Percentiles rank a stretch among this genome's conserved stretches.
phyloP scores from a whole-genome alignment of 2,113 vertebrate species.

The Spheniscus mendiculus region DNA sequence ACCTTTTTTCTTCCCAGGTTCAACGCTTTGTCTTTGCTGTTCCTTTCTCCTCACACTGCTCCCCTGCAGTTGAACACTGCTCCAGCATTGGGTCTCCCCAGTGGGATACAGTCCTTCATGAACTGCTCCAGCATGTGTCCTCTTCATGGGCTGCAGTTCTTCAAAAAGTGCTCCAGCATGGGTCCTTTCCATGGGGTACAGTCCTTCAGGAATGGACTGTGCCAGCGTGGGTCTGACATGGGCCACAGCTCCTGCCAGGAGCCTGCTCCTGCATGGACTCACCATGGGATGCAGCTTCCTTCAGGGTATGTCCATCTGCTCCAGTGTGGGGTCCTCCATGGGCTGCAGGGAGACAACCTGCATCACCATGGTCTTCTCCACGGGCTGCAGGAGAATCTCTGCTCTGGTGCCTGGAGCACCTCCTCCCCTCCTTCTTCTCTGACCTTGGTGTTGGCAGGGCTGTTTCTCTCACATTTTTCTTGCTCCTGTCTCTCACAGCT shows the following conservation, averaged over 20 bases:
- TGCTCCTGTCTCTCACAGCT: background rate
- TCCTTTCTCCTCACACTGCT: background rate
- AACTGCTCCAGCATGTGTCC: background rate
- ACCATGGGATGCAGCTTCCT: background rate
- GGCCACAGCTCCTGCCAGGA: background rate
- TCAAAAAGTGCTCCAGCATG: background rate
- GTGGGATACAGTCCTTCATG: background rate
- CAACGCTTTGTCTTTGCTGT: background rate
- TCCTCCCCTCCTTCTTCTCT: background rate
- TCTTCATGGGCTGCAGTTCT: background rate
- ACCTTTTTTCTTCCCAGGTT: background rate
- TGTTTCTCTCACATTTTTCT: background rate
- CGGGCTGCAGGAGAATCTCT: background rate
- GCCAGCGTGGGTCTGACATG: rapidly evolving
- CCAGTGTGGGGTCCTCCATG: background rate
- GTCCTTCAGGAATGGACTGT: background rate
- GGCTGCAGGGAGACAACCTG: background rate
- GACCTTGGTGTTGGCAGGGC: background rate
- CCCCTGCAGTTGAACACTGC: background rate
- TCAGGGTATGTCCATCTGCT: background rate
- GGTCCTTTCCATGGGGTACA: background rate
- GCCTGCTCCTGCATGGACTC: background rate
- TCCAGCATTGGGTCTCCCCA: background rate
- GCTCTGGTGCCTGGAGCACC: rapidly evolving
- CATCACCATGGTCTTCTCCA: background rate